These are phyloP conservation scores for Hipparchia sbordonii DNA, from an alignment of 2,888 invertebrate genomes.

Conservation along the genomic window DNA sequence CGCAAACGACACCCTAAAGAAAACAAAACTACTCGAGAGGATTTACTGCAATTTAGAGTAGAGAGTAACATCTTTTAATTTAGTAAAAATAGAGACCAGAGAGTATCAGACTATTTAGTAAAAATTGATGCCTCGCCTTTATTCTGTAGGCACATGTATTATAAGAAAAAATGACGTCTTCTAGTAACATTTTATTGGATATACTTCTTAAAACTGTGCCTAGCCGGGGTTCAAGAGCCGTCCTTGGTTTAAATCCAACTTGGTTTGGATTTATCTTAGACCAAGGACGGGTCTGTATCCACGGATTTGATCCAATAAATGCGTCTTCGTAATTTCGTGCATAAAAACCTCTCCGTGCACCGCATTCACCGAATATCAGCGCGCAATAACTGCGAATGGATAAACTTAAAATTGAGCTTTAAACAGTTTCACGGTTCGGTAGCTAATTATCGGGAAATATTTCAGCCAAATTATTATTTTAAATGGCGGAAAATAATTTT, in stretches of 20 bases:
- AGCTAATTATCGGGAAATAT: constrained; percentile 25
- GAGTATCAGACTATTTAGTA: too few species aligned
- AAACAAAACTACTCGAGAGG: constrained; percentile 25
- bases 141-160: not conserved
- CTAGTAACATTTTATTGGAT: too few species aligned
- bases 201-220: too few species aligned
- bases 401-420: constrained; percentile 22
- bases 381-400: constrained; percentile 10
- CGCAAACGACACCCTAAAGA: constrained; percentile 30
- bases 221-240: too few species aligned
- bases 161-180: too few species aligned
- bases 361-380: constrained; percentile 17
- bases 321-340: constrained; percentile 2
- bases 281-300: too few species aligned
- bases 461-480: constrained; percentile 23
- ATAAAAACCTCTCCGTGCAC: not conserved
- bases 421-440: constrained; percentile 25
- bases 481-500: constrained; percentile 21
- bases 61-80: not conserved
- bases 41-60: constrained; percentile 9
- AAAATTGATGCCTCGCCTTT: too few species aligned
- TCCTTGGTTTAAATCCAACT: not conserved
- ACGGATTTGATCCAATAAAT: not conserved
- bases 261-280: not conserved
- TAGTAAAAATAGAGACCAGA: not conserved